Conservation (phyloP, 2,888 invertebrate genomes). For the Hemithea aestivaria region DNA sequence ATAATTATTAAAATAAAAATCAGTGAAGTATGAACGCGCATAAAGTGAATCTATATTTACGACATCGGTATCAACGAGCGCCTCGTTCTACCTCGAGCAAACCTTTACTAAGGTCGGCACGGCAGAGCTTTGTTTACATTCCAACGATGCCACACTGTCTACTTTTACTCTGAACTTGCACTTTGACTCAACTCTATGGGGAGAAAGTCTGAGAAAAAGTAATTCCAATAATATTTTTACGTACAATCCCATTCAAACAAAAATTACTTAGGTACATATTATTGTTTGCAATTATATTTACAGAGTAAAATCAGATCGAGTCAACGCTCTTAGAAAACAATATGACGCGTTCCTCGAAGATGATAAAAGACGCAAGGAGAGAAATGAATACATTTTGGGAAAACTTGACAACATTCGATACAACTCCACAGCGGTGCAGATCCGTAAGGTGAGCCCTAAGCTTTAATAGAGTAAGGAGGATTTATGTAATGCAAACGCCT, state of each 20-base stretch:
- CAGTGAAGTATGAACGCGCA: conserved; percentile 38
- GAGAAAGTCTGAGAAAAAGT: conserved; percentile 66
- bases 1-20: conserved; percentile 2
- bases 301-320: conserved; percentile 60
- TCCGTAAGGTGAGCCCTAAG: conserved; percentile 39
- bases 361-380: conserved; percentile 65
- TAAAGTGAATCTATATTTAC: conserved; percentile 28
- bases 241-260: not conserved
- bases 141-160: conserved; percentile 31
- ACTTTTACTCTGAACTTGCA: conserved; percentile 14
- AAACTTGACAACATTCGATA: conserved; percentile 65
- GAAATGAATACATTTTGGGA: conserved; percentile 67
- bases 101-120: conserved; percentile 63
- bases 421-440: conserved; percentile 41
- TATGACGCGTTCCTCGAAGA: conserved; percentile 70
- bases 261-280: too few relatives aligned
- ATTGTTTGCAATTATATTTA: too few relatives aligned
- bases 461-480: too few relatives aligned
- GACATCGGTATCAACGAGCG: conserved; percentile 32
- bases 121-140: conserved; percentile 66
- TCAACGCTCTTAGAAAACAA: conserved; percentile 59
- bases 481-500: too few relatives aligned
- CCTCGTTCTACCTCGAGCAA: conserved; percentile 46
- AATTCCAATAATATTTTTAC: conserved; percentile 17
- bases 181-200: conserved; percentile 41